Evolutionary conservation across 2,113 vertebrate genomes (phyloP).

Genomic region (Cephalopterus ornatus): DNA sequence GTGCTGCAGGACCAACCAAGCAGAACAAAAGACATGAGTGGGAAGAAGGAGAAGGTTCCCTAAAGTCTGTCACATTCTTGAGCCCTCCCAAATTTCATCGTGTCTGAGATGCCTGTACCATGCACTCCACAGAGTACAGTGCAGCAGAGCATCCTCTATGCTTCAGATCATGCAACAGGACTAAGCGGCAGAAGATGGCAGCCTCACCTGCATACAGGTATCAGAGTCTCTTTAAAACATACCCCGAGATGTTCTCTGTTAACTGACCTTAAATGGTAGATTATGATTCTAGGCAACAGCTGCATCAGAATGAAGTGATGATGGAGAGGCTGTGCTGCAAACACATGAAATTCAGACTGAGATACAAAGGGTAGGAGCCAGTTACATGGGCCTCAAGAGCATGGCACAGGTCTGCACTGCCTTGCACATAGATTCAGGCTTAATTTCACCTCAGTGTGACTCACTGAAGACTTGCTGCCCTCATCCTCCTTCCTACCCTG

Average conservation of each 20-base stretch:
- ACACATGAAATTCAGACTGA: neutral
- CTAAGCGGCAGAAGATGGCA: neutral
- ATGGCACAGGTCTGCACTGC: neutral
- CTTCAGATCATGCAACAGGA: neutral
- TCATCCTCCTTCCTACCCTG: neutral
- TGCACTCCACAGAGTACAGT: neutral
- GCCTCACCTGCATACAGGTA: neutral
- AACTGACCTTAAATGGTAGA: neutral
- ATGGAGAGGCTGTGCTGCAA: neutral
- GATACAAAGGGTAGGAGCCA: neutral
- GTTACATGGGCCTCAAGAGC: neutral
- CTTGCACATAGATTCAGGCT: neutral
- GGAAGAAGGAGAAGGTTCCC: neutral
- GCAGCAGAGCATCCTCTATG: neutral
- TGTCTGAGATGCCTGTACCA: neutral
- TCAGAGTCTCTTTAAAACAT: neutral
- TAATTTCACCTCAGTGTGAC: neutral
- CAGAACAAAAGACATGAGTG: neutral
- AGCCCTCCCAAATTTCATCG: neutral
- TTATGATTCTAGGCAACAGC: neutral
- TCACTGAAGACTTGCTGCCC: neutral
- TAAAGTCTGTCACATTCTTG: neutral
- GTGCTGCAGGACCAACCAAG: neutral
- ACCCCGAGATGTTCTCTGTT: neutral
- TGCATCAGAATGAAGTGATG: neutral